Evolutionary conservation across 1,140 invertebrate species (phyloP).

Genomic region (Eumaeus atala): DNA sequence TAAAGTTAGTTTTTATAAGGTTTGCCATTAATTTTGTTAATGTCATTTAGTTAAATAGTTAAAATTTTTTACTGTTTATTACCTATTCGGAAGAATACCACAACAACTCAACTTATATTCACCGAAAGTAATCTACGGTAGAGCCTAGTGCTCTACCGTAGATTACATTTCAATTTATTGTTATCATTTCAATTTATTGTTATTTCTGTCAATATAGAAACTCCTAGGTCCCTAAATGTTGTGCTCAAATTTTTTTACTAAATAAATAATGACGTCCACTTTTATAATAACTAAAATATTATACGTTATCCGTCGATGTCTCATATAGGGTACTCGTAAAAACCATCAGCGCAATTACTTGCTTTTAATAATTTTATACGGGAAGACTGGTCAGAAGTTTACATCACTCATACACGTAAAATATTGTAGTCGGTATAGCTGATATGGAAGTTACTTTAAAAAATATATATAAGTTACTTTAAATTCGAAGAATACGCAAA

Average conservation of each 20-base stretch:
- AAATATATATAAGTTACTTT: too few species aligned
- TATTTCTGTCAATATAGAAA: too few species aligned
- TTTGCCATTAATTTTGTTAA: neutral
- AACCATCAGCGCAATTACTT: conserved; percentile 8
- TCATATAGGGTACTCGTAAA: neutral
- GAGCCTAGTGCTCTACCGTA: too few species aligned
- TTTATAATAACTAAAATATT: conserved; percentile 22
- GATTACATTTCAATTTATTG: too few species aligned
- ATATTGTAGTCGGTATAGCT: too few species aligned
- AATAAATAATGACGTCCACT: conserved; percentile 32
- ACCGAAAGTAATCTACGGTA: too few species aligned
- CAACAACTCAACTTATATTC: too few species aligned
- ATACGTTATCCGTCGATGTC: conserved; percentile 24
- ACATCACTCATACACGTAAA: too few species aligned
- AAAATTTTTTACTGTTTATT: neutral
- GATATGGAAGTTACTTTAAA: too few species aligned
- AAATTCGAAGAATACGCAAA: too few species aligned
- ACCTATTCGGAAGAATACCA: neutral
- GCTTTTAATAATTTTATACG: neutral
- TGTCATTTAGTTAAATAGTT: neutral
- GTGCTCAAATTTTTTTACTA: conserved; percentile 28
- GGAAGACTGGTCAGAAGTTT: too few species aligned
- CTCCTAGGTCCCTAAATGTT: conserved; percentile 14
- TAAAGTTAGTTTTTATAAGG: neutral
- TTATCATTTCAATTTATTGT: too few species aligned